A percentile compares a stretch with the other conserved stretches of the same genome.
Conservation (phyloP, 2,888 invertebrate genomes). For the Trypoxylon attenuatum region DNA sequence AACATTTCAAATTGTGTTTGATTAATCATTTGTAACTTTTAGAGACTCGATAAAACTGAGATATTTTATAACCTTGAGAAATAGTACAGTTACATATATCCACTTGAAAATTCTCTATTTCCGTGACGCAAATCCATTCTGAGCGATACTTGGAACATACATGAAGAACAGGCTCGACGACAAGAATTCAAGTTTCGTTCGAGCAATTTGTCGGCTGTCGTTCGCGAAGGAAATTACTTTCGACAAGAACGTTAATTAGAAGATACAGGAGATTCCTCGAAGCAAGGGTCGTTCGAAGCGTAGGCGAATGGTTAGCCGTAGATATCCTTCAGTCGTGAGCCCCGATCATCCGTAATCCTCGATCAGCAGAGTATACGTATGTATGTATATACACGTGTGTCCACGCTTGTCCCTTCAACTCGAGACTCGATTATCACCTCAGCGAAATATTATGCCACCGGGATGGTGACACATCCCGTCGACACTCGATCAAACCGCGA, state of each 20-base stretch:
- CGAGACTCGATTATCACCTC: constrained; percentile 48
- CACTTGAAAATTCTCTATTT: too few species aligned
- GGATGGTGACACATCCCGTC: constrained; percentile 35
- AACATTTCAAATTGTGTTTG: too few species aligned
- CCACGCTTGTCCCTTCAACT: constrained; percentile 16
- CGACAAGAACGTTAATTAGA: not conserved
- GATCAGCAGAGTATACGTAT: too few species aligned
- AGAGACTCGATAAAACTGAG: too few species aligned
- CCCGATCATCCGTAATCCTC: constrained; percentile 34
- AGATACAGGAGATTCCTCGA: not conserved
- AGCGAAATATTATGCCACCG: constrained; percentile 43
- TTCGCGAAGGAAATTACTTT: not conserved
- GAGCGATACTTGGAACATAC: too few species aligned
- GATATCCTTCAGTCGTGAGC: not conserved
- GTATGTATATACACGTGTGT: too few species aligned
- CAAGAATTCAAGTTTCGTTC: not conserved
- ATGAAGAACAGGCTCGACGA: not conserved
- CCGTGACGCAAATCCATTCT: too few species aligned
- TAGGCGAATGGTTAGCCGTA: not conserved
- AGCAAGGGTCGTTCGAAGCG: not conserved
- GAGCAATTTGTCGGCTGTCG: not conserved
- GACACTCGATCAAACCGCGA: constrained; percentile 45
- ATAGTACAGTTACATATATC: too few species aligned
- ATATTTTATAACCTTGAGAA: too few species aligned
- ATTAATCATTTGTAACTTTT: too few species aligned